Percentiles rank a stretch among this genome's conserved stretches.
phyloP scores from a whole-genome alignment of 2,888 invertebrate species.

The Agrochola circellaris region DNA sequence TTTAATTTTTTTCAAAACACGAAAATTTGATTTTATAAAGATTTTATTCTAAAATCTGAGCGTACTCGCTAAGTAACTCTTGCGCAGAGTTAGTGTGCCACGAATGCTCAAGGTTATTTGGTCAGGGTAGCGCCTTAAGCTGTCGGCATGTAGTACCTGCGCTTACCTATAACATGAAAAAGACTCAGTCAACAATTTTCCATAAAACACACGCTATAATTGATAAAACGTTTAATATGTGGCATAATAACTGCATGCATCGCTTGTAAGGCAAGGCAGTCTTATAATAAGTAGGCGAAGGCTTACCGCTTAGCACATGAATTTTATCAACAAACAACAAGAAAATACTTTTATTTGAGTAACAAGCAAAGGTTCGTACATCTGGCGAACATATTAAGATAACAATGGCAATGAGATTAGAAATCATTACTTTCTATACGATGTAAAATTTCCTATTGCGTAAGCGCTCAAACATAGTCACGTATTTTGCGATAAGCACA shows the following conservation, averaged over 20 bases:
- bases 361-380: constrained; percentile 64
- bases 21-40: too few species aligned
- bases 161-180: not conserved
- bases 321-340: constrained; percentile 58
- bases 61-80: too few species aligned
- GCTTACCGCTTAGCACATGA: constrained; percentile 74
- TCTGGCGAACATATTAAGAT: constrained; percentile 76
- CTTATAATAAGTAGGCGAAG: constrained; percentile 73
- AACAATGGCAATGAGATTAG: constrained; percentile 83
- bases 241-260: constrained; percentile 69
- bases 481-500: constrained; percentile 74
- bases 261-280: constrained; percentile 73
- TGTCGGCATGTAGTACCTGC: not conserved
- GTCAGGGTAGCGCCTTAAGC: too few species aligned
- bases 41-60: too few species aligned
- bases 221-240: constrained; percentile 54
- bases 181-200: constrained; percentile 29
- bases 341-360: constrained; percentile 62
- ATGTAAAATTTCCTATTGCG: constrained; percentile 82
- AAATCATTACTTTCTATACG: constrained; percentile 83
- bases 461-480: constrained; percentile 74
- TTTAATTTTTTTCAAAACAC: too few species aligned
- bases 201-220: constrained; percentile 49
- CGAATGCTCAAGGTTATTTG: too few species aligned
- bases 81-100: too few species aligned